phyloP scores from a whole-genome alignment of 92 coral and sea anemone genomes.

The Plumapathes pennacea region DNA sequence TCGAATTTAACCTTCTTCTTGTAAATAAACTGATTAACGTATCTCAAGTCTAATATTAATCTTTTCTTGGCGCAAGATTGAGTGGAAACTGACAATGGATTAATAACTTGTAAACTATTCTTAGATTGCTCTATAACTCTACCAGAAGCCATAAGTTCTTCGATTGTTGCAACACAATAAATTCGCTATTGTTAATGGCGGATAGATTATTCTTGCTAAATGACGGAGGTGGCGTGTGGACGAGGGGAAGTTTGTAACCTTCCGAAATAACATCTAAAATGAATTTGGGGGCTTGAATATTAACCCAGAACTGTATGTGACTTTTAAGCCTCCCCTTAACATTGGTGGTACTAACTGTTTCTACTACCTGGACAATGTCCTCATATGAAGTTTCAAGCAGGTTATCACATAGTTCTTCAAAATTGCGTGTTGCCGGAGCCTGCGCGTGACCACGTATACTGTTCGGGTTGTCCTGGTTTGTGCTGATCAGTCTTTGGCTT shows the following conservation, averaged over 20 bases:
- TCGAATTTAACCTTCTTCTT: slow-evolving; percentile 34
- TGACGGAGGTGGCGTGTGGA: slow-evolving; percentile 21
- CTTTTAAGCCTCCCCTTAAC: slow-evolving; percentile 20
- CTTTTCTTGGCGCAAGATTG: slow-evolving; percentile 25
- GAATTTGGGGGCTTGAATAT: slow-evolving; percentile 22
- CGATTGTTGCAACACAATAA: slow-evolving; percentile 26
- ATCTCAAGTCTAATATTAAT: slow-evolving; percentile 39
- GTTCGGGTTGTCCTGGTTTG: slow-evolving; percentile 6
- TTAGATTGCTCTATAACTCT: slow-evolving; percentile 11
- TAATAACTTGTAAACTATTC: slow-evolving; percentile 7
- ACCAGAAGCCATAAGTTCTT: slow-evolving; percentile 5
- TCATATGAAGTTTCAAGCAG: slow-evolving; percentile 2
- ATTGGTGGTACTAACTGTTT: background rate
- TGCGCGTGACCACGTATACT: background rate
- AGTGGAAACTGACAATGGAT: slow-evolving; percentile 34
- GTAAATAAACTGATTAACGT: slow-evolving; percentile 18
- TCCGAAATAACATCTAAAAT: slow-evolving; percentile 6
- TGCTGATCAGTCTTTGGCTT: background rate
- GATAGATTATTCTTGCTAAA: slow-evolving; percentile 26
- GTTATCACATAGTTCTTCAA: slow-evolving; percentile 2
- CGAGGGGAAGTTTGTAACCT: slow-evolving; percentile 35
- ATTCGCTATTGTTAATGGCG: slow-evolving; percentile 18
- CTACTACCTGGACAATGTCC: slow-evolving; percentile 14
- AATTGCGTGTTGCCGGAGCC: background rate
- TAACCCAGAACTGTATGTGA: slow-evolving; percentile 11